Conservation (phyloP, 2,888 invertebrate species). For the Epinotia bilunana region DNA sequence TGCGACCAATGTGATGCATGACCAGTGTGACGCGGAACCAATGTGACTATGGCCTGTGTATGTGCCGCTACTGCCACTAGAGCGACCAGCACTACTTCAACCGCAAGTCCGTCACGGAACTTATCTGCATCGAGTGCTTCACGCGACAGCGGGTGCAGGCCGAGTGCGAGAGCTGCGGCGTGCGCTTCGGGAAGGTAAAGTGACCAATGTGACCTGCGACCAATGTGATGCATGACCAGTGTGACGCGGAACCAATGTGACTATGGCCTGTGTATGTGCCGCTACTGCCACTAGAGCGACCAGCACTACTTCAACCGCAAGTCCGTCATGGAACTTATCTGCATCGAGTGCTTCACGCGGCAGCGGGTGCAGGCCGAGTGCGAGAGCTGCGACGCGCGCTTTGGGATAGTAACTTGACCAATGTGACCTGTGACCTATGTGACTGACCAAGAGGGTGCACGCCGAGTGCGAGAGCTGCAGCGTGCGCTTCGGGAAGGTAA, state of each 20-base stretch:
- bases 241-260: not conserved
- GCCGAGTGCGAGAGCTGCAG: slow-evolving; percentile 91
- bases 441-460: slow-evolving; percentile 86
- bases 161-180: slow-evolving; percentile 90
- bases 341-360: too few species aligned
- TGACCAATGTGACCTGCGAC: not conserved
- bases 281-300: slow-evolving; percentile 88
- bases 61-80: slow-evolving; percentile 93
- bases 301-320: too few species aligned
- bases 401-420: slow-evolving; percentile 86
- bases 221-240: not conserved
- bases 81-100: too few species aligned
- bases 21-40: not conserved
- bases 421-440: not conserved
- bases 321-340: too few species aligned
- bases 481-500: slow-evolving; percentile 90
- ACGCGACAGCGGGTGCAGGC: slow-evolving; percentile 92
- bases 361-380: slow-evolving; percentile 92
- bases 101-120: too few species aligned
- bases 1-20: slow-evolving; percentile 75
- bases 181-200: slow-evolving; percentile 90
- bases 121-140: too few species aligned
- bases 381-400: slow-evolving; percentile 89
- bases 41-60: slow-evolving; percentile 52
- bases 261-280: slow-evolving; percentile 82